Percentiles rank a stretch among this genome's conserved stretches.
phyloP scores from a whole-genome alignment of 2,888 invertebrate genomes.

The Drosophila rellima region DNA sequence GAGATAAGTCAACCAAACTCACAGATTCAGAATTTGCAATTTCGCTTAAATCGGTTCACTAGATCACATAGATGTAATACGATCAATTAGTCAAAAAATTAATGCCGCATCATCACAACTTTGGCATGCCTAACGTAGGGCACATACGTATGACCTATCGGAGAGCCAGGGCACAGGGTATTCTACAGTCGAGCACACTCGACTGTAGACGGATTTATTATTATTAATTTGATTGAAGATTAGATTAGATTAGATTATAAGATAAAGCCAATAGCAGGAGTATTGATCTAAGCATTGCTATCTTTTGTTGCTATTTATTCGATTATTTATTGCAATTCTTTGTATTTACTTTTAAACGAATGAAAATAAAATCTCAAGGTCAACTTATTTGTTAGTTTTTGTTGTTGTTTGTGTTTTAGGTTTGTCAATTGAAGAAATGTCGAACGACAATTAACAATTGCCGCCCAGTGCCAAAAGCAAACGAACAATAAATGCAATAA shows the following conservation, averaged over 20 bases:
- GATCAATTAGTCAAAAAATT: too few relatives aligned
- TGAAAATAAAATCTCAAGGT: constrained; percentile 53
- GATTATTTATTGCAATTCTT: constrained; percentile 2
- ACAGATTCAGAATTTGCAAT: too few relatives aligned
- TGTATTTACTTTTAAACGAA: constrained; percentile 16
- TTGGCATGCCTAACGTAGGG: too few relatives aligned
- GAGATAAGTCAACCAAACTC: too few relatives aligned
- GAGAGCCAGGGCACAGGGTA: too few relatives aligned
- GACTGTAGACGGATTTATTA: too few relatives aligned
- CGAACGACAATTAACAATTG: constrained; percentile 40
- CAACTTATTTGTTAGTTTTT: constrained; percentile 10
- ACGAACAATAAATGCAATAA: constrained; percentile 7
- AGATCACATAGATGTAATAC: too few relatives aligned
- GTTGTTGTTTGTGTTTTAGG: constrained; percentile 23
- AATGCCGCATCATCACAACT: too few relatives aligned
- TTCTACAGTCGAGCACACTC: too few relatives aligned
- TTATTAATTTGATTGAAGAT: not conserved
- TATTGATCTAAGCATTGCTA: constrained; percentile 1
- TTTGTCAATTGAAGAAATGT: constrained; percentile 48
- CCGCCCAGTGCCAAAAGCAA: constrained; percentile 26
- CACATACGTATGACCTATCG: too few relatives aligned
- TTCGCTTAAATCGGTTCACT: too few relatives aligned
- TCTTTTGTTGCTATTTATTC: constrained; percentile 4
- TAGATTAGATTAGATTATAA: constrained; percentile 14
- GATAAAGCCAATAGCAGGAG: not conserved